These are phyloP conservation scores for Trichomalopsis sarcophagae DNA, from an alignment of 1,140 invertebrate species.

Conservation along the genomic window DNA sequence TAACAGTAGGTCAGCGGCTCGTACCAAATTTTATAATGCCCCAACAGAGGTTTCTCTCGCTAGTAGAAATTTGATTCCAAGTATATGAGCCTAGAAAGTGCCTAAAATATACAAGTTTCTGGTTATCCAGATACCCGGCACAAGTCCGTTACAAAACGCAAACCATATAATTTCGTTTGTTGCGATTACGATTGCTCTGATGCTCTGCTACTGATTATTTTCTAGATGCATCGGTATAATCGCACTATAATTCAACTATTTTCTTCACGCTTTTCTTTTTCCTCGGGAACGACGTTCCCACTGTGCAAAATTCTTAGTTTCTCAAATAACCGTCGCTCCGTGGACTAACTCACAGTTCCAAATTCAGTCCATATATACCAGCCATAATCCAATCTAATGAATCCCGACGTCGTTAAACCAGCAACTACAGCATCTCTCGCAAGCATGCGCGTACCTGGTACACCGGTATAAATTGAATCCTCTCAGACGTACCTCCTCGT, in stretches of 20 bases:
- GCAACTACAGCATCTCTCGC: neutral
- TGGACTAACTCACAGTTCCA: no score
- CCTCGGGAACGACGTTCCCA: neutral
- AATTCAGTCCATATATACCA: no score
- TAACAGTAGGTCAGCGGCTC: slow-evolving; percentile 11
- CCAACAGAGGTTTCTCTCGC: neutral
- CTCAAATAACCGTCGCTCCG: no score
- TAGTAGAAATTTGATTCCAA: slow-evolving; percentile 23
- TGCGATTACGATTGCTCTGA: neutral
- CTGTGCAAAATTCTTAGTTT: no score
- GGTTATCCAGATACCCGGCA: neutral
- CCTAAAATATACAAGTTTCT: slow-evolving; percentile 17
- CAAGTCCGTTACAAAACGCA: slow-evolving; percentile 17
- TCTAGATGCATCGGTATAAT: neutral
- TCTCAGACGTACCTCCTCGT: no score
- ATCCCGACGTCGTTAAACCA: neutral
- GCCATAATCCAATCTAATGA: neutral
- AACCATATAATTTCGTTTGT: neutral
- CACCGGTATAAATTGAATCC: no score
- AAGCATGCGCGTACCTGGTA: neutral
- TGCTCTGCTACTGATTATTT: neutral
- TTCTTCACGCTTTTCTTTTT: no score
- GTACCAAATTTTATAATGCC: neutral
- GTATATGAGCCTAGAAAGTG: slow-evolving; percentile 12
- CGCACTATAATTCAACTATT: neutral